Evolutionary conservation across 64 coral and sea anemone species (phyloP).

Genomic region (Stichodactyla mertensii): DNA sequence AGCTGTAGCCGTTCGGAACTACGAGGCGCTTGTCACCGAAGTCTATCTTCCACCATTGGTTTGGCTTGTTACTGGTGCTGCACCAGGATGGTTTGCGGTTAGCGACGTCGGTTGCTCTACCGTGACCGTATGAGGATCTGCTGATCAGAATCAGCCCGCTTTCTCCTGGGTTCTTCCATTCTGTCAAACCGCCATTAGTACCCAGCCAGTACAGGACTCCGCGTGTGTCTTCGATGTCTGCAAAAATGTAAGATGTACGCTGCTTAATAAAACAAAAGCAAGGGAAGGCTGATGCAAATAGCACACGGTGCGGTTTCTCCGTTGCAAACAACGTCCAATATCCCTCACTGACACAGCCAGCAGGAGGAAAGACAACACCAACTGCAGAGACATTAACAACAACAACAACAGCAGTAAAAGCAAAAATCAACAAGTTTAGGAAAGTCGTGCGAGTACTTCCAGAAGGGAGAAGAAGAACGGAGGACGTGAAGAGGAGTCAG

Average conservation of each 20-base stretch:
- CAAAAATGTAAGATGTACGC: not conserved
- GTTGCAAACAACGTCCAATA: no score
- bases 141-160: conserved; percentile 33
- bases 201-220: conserved; percentile 75
- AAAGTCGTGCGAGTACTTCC: no score
- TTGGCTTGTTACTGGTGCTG: conserved; percentile 60
- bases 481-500: no score
- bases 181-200: conserved; percentile 17
- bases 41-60: conserved; percentile 84
- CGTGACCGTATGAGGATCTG: conserved; percentile 69
- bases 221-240: conserved; percentile 23
- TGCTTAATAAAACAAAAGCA: no score
- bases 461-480: no score
- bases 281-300: no score
- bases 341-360: no score
- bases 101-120: conserved; percentile 49
- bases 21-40: conserved; percentile 59
- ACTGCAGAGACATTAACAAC: no score
- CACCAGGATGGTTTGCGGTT: conserved; percentile 46
- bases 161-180: conserved; percentile 68
- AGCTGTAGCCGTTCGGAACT: conserved; percentile 38
- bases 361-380: no score
- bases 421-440: no score
- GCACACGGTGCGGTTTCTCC: no score
- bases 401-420: no score